Evolutionary conservation across 2,888 invertebrate genomes (phyloP), one percentile per base, ranked within the genome.

Genomic region (Dioctria linearis): DNA sequence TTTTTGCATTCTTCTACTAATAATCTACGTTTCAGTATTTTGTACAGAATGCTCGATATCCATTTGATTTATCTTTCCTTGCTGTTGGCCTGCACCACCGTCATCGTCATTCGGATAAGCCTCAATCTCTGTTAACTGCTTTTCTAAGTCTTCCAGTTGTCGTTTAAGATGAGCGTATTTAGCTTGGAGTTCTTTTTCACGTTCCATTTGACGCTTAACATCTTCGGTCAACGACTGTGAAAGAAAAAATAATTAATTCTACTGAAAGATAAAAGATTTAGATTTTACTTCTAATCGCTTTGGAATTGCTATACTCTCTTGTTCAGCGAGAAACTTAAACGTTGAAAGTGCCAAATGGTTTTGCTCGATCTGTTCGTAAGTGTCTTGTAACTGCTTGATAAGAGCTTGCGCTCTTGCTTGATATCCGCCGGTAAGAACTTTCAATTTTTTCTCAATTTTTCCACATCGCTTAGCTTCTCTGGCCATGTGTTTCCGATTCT

Each of bases 381-480:
- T 89, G 86, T 96, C 96, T 85, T 95, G 94, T 83, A 95, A 91
- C 86, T 97, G 97, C 88, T 98, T 98, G 39, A 95, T 92, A 39
- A 98, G 90, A 1, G 94, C 94, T 85, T 97, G 96, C 2, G 96
- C 94, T 69, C 94, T 90, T 0, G 93, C 87, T 82, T 96, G 95
- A 89, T 97, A 97, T 6, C 97, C 96, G 6, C 95, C 98, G 4
- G 98, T 95, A n/a, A 99, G 90, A 80, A 99, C 95, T 89, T 98
- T 95, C 42, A 99, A 90, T 90, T 98, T 99, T 89, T 98, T 99
- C 89, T 99, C 99, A 91, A 98, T 94, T 90, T 98, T 99, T 0
- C 97, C 96, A 75, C 99, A 98, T 80, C 95, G 93, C 89, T 98
- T 99, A 0, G 99, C 98, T 89, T 99, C 97, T 84, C 94, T 95